Base-by-base conservation (phyloP, 2,888 invertebrate species). In the Harpalus rubripes region DNA sequence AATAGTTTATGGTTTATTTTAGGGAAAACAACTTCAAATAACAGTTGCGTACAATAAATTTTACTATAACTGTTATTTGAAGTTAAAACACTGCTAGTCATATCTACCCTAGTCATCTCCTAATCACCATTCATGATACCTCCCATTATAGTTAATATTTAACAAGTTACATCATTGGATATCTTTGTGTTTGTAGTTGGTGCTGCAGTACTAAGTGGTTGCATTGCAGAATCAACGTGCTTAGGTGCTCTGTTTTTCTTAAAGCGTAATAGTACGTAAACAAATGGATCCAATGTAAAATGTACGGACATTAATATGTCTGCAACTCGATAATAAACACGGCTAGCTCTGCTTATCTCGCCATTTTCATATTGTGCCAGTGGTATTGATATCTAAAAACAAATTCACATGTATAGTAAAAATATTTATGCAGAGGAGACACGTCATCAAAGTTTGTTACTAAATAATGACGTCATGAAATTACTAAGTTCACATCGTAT, bases 211-310 rank as follows among this genome's bases (percentile, higher is more conserved):
- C 72, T 72, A 10, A 72, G 72, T 15, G 72, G 72, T 15, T 72
- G 72, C 41, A 72, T 16, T 7, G 44, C 72, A 44, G 72, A 78
- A 78, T 74, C 74, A 74, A 15, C 18, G 8, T 78, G 52, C 10
- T 18, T 26, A 12, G 52, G 76, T 56, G 56, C 56, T 39, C 89
- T 88, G 85, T 87, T 88, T 86, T 90, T 90, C 44, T 92, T 92
- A 85, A 92, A 92, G 85, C 95, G 93, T 90, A 95, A 93, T 39
- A 96, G 92, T 76, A 97, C 96, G 91, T 97, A 97, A 82, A 97
- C 94, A 88, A 96, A 95, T 1, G 97, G 97, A 91, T 97, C 96
- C 86, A 96, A 92, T 41, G 96, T 95, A 91, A 97, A 97, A 91
- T 97, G 97, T 80, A 96, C 90, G 79, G 96, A 94, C 92, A 97